These are phyloP conservation scores for Camponotus pennsylvanicus DNA, from an alignment of 1,140 invertebrate genomes.

Conservation along the genomic window DNA sequence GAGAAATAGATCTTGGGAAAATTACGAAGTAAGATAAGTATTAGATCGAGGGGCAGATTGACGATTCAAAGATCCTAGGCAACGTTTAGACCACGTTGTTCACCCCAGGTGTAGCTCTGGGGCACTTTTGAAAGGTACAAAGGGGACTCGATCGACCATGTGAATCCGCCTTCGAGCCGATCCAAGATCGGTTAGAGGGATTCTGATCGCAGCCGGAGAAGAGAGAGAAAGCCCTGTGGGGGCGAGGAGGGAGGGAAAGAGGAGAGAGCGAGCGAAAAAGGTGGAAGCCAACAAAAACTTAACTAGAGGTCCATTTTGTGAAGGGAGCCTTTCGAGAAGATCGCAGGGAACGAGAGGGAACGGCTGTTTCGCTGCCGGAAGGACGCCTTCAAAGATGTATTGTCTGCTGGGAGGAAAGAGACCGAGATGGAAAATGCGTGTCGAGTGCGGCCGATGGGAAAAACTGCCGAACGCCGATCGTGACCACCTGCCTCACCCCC, in stretches of 20 bases:
- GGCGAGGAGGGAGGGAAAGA: background rate
- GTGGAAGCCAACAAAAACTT: constrained; percentile 73
- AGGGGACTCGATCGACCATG: constrained; percentile 56
- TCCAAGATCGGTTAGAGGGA: constrained; percentile 69
- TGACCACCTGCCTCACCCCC: background rate
- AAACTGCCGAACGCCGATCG: constrained; percentile 25
- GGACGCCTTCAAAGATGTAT: constrained; percentile 60
- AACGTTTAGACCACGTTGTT: background rate
- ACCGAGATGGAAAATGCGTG: constrained; percentile 65
- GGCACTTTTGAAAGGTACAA: constrained; percentile 51
- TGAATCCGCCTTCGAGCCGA: constrained; percentile 41
- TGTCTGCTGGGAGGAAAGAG: constrained; percentile 44
- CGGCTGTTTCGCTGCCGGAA: constrained; percentile 65
- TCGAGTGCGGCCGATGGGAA: constrained; percentile 8
- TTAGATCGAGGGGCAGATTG: background rate
- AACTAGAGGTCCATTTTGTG: constrained; percentile 73
- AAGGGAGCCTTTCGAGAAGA: constrained; percentile 71
- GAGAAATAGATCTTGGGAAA: constrained; percentile 23
- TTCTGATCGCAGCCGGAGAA: constrained; percentile 55
- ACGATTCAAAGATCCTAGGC: background rate
- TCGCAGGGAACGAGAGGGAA: constrained; percentile 43
- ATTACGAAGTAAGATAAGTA: constrained; percentile 3
- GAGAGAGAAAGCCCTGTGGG: constrained; percentile 1
- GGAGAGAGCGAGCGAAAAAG: constrained; percentile 51
- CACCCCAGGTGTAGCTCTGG: constrained; percentile 29